Evolutionary conservation across 2,797 vertebrate species (phyloP).

Genomic region (Pseudochaenichthys georgianus): DNA sequence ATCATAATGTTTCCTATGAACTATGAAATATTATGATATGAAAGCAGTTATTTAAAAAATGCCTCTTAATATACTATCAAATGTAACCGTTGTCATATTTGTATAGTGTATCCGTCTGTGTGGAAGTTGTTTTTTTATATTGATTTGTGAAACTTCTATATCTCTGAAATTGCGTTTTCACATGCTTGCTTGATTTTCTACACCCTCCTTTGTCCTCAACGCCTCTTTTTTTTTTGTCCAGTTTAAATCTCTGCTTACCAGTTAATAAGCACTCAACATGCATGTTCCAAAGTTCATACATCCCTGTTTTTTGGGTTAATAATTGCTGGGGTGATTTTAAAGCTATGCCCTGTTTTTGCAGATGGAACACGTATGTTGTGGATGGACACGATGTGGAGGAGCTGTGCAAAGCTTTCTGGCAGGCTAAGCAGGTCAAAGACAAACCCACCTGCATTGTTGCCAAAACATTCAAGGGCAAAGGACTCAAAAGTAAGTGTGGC

Average conservation of each 20-base stretch:
- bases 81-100: too few species aligned
- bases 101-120: too few species aligned
- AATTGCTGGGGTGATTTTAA: slow-evolving; percentile 16
- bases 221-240: background rate
- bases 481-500: slow-evolving; percentile 84
- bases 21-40: too few species aligned
- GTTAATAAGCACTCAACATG: slow-evolving; percentile 21
- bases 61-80: too few species aligned
- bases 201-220: background rate
- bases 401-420: slow-evolving; percentile 88
- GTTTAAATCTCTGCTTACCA: background rate
- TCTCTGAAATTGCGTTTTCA: background rate
- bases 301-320: slow-evolving; percentile 26
- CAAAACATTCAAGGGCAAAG: slow-evolving; percentile 91
- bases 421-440: slow-evolving; percentile 86
- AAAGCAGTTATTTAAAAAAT: too few species aligned
- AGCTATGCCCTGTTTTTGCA: slow-evolving; percentile 53
- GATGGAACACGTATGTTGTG: slow-evolving; percentile 91
- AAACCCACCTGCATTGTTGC: slow-evolving; percentile 92
- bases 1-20: too few species aligned
- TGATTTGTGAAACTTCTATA: too few species aligned
- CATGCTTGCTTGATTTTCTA: background rate
- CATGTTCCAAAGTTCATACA: background rate
- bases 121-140: too few species aligned
- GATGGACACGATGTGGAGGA: slow-evolving; percentile 91